These are phyloP conservation scores for Argentina silus DNA, from an alignment of 2,797 vertebrate species.

Conservation along the genomic window DNA sequence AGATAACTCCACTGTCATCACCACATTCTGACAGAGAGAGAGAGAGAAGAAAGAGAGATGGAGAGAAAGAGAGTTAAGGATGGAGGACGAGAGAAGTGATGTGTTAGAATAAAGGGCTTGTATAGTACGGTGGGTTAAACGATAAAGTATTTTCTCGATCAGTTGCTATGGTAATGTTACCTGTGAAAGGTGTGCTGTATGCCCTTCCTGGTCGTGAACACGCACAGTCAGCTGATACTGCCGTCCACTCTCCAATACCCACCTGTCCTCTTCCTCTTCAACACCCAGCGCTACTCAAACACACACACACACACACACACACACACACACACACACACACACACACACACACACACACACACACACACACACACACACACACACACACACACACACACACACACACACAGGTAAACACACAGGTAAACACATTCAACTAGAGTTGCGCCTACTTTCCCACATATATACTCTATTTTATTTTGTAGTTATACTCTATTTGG, in stretches of 20 bases:
- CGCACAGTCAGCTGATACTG: constrained; percentile 55
- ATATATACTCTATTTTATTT: too few relatives aligned
- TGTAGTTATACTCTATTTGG: too few relatives aligned
- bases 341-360: constrained; percentile 53
- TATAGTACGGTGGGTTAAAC: too few relatives aligned
- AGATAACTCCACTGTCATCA: constrained; percentile 50
- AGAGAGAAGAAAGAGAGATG: not conserved
- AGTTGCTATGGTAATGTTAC: constrained; percentile 54
- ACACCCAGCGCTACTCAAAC: constrained; percentile 59
- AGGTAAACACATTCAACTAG: constrained; percentile 21
- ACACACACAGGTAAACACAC: constrained; percentile 62
- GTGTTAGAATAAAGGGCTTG: constrained; percentile 20
- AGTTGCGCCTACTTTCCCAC: too few relatives aligned
- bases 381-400: constrained; percentile 26
- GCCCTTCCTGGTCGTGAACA: constrained; percentile 66
- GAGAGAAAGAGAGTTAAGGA: not conserved
- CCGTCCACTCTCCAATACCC: constrained; percentile 60
- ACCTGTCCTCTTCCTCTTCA: constrained; percentile 60
- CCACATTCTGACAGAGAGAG: constrained; percentile 63
- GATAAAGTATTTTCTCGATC: constrained; percentile 17
- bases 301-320: constrained; percentile 38
- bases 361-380: constrained; percentile 52
- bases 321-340: not conserved
- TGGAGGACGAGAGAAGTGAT: constrained; percentile 7
- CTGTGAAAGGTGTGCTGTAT: constrained; percentile 68